Evolutionary conservation across 1,140 invertebrate species (phyloP), one percentile per base, ranked within the genome.

Genomic region (Pinna nobilis): DNA sequence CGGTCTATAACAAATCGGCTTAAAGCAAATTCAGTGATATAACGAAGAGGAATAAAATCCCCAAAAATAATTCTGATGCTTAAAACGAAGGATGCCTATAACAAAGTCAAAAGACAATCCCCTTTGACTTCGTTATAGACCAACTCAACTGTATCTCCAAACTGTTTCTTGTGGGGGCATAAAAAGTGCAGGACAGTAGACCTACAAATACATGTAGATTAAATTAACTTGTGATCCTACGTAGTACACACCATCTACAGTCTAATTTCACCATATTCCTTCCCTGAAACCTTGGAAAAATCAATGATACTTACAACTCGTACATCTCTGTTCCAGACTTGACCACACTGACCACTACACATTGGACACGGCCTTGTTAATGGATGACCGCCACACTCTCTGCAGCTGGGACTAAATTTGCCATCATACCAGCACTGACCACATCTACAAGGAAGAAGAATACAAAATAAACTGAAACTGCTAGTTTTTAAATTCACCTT

Each of bases 331-430:
- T 93, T 94, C 94, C 94, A 95, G 30, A 90, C 67, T 28, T 75
- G 55, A 64, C 91, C 91, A 85, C 95, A 96, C 76, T 92, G 91
- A 51, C 94, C 94, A 70, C 94, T 92, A 86, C 95, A 96, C 0
- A 92, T 87, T 15, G 93, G 93, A 82, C 95, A 96, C 3, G 94
- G 94, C 77, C 94, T 90, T 71, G 92, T 90, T 75, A 95, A 88
- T 35, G 94, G 93, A 81, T 95, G 95, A 53, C 94, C 94, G 41
- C 94, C 95, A 86, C 95, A 96, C 87, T 96, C 95, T 37, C 91
- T 90, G 88, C 94, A 96, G 84, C 94, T 94, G 9, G 94, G 86
- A 4, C 94, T 94, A 18, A 94, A 93, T 81, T 95, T 94, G 69
- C 94, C 92, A 79, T 95, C 93, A 76, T 91, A 92, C 95, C 95